Evolutionary conservation across 2,888 invertebrate species (phyloP), one percentile per base, ranked within the genome.

Genomic region (Conomelus anceps): DNA sequence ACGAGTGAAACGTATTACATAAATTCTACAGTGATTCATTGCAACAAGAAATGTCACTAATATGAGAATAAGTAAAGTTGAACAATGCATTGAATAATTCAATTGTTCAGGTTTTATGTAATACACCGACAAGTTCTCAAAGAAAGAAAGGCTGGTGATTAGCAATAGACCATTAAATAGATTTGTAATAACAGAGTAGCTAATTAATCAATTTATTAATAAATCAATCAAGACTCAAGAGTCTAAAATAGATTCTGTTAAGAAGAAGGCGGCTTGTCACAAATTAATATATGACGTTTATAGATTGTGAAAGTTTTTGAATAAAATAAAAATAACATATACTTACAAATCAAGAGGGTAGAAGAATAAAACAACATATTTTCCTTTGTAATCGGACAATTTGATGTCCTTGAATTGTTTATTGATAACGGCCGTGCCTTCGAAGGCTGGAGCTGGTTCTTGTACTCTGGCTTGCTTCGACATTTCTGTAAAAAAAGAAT

Each of bases 281-380:
- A n/a, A n/a, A n/a, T n/a, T n/a, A n/a, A n/a, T n/a, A n/a, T n/a
- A n/a, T n/a, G n/a, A n/a, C n/a, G n/a, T n/a, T n/a, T n/a, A n/a
- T n/a, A 22, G 22, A 3, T 84, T 84, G 22, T 7, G 22, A 22
- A 22, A 84, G 22, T 84, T 84, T 84, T 22, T n/a, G n/a, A n/a
- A 26, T 26, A 7, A 26, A 9, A 26, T 26, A 26, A 26, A 9
- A 26, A 4, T 26, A 9, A 63, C 9, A 9, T 63, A 87, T 22
- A 90, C 91, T 91, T 91, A 91, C 91, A 91, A 91, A 94, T 99
- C 98, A 91, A 98, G 94, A 0, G 99, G 99, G 93, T 99, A 99
- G 94, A 99, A 99, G 92, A 99, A 96, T 9, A 99, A 94, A 9
- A 99, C 96, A 88, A 99, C 94, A 94, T 98, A 99, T 97, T 98